These are phyloP conservation scores for Epirrhoe alternata DNA, from an alignment of 2,888 invertebrate genomes.

Conservation along the genomic window DNA sequence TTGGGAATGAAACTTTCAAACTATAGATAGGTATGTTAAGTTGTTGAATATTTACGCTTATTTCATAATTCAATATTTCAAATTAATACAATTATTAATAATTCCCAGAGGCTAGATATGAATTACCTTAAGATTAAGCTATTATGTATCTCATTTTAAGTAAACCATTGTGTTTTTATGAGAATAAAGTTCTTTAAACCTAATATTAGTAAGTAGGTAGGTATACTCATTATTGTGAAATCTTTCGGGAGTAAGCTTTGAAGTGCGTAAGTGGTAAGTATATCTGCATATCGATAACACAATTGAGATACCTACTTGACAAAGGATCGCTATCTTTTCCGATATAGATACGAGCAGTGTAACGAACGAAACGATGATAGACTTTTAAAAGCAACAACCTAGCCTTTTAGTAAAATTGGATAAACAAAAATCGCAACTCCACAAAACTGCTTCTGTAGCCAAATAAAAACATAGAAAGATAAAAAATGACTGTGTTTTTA, in stretches of 20 bases:
- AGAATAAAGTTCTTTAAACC: too few species aligned
- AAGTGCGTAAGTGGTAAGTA: conserved; percentile 34
- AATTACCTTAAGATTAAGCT: too few species aligned
- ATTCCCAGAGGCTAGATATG: too few species aligned
- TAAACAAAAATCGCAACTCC: conserved; percentile 43
- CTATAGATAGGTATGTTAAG: conserved; percentile 15
- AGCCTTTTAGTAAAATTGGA: conserved; percentile 39
- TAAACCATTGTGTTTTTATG: too few species aligned
- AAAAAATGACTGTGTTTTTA: conserved; percentile 59
- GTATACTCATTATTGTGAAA: too few species aligned
- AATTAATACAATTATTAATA: too few species aligned
- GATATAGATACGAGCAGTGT: conserved; percentile 30
- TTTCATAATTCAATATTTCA: background rate
- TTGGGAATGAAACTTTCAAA: conserved; percentile 42
- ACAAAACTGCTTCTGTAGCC: conserved; percentile 37
- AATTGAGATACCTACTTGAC: conserved; percentile 41
- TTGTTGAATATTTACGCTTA: conserved; percentile 15
- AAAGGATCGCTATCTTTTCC: conserved; percentile 38
- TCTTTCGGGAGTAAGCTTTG: conserved; percentile 17
- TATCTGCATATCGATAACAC: conserved; percentile 45
- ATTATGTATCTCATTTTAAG: too few species aligned
- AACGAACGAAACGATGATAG: conserved; percentile 47
- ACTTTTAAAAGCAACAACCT: conserved; percentile 41
- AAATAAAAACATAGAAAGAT: conserved; percentile 42
- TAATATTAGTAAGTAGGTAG: too few species aligned